These are phyloP conservation scores for Varecia variegata DNA, from an alignment of 2,797 vertebrate genomes.

Conservation along the genomic window DNA sequence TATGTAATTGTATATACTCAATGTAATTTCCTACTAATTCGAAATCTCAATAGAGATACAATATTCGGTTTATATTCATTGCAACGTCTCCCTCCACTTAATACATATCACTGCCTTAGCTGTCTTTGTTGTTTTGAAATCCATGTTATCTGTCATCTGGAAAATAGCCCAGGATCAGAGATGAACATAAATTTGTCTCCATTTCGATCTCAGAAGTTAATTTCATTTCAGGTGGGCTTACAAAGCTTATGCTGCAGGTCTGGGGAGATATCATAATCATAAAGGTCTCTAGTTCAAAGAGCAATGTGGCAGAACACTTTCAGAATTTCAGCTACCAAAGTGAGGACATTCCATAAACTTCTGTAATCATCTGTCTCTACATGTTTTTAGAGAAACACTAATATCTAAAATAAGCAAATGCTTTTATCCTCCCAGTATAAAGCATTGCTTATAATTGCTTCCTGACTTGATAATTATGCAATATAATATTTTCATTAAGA, in stretches of 20 bases:
- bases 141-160: conserved; percentile 15
- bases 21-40: not conserved
- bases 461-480: conserved; percentile 24
- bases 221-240: conserved; percentile 5
- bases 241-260: not conserved
- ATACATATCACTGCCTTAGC: not conserved
- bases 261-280: too few species aligned
- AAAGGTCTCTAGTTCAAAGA: not conserved
- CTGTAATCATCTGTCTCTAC: not conserved
- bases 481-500: conserved; percentile 27
- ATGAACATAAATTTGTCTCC: not conserved
- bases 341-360: not conserved
- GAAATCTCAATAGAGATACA: not conserved
- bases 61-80: not conserved
- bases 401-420: conserved; percentile 17
- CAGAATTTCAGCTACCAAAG: not conserved
- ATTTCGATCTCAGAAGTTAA: not conserved
- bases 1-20: conserved; percentile 16
- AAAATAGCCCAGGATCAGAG: not conserved
- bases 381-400: not conserved
- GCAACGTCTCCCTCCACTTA: not conserved
- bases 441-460: conserved; percentile 31
- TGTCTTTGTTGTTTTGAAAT: conserved; percentile 21
- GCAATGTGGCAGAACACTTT: not conserved
- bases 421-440: conserved; percentile 21